Percentiles rank a stretch among this genome's conserved stretches.
phyloP scores from a whole-genome alignment of 2,113 vertebrate genomes.

The Kryptolebias marmoratus region DNA sequence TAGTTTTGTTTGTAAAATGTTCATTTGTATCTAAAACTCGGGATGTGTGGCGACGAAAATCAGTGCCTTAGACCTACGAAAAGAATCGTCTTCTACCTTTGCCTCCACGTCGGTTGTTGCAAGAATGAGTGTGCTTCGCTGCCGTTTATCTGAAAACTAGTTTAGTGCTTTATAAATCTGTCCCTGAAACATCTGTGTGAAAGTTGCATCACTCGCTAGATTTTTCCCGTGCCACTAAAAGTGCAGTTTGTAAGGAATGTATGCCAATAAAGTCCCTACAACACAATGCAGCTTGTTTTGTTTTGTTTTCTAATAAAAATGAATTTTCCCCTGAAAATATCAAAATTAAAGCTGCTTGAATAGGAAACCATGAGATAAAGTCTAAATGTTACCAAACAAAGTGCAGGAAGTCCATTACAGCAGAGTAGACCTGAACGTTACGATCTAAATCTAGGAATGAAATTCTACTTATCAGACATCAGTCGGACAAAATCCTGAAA shows the following conservation, averaged over 20 bases:
- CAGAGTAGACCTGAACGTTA: too few species aligned
- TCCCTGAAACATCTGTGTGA: conserved; percentile 53
- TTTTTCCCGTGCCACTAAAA: conserved; percentile 68
- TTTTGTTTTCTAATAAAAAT: not conserved
- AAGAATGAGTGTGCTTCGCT: conserved; percentile 54
- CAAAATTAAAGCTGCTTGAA: not conserved
- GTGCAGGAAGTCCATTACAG: too few species aligned
- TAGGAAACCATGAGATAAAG: not conserved
- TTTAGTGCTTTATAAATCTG: conserved; percentile 48
- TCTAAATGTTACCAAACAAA: too few species aligned
- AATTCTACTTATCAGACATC: not conserved
- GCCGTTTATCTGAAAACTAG: conserved; percentile 42
- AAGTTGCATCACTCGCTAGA: conserved; percentile 64
- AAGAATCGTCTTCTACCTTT: conserved; percentile 28
- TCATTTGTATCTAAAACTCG: conserved; percentile 61
- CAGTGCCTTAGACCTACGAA: conserved; percentile 83
- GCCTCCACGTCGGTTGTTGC: conserved; percentile 36
- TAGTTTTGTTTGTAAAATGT: conserved; percentile 55
- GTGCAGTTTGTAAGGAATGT: conserved; percentile 70
- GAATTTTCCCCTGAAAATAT: too few species aligned
- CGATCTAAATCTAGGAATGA: not conserved
- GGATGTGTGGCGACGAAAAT: conserved; percentile 59
- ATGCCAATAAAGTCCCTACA: conserved; percentile 79
- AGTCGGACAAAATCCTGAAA: not conserved
- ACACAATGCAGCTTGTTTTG: conserved; percentile 17